Base-by-base conservation (phyloP, 2,797 vertebrate genomes). In the Ctenopoma multispine region DNA sequence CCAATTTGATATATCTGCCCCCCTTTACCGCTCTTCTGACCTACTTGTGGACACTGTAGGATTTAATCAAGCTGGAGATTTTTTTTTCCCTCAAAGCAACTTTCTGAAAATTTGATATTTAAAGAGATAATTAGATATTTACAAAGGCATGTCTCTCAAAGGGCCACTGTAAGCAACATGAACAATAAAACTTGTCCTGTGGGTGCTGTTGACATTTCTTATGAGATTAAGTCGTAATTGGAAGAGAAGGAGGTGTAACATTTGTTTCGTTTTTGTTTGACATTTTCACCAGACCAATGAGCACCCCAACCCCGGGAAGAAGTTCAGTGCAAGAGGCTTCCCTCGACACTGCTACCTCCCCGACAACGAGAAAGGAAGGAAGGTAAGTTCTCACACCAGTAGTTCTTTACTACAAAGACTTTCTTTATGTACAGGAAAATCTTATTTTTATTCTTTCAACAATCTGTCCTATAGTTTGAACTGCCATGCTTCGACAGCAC, bases 321-420 rank as follows among this genome's bases (percentile, higher is more conserved):
- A 96, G 87, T 99, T 96, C 93, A 99, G 96, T 0, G 97, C 97
- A 0, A 95, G 97, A 56, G 97, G 97, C 27, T 99, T 99, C 86
- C 97, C 97, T 0, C 95, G 97, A 49, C 97, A 99, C 93, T 99
- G 97, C 92, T 99, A 99, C 83, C 95, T 99, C 79, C 97, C 97
- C 0, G 97, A 99, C 92, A 97, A 94, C 0, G 97, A 98, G 75
- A 97, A 97, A 86, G 97, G 97, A 86, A 94, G 97, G 76, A 97
- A 96, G 97, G 97, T 98, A 84, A 85, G 93, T 13, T 10, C 17
- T 9, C 18, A 76, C 24, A n/a, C 17, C 1, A 11, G 21, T 7
- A 14, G 38, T 14, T 13, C 38, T 41, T 41, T 5, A 6, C 41
- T 43, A 43, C 41, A 41, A 36, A 14, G 41, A 14, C 38, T 41